Evolutionary conservation across 2,888 invertebrate genomes (phyloP).

Genomic region (Leptarthrus brevirostris): DNA sequence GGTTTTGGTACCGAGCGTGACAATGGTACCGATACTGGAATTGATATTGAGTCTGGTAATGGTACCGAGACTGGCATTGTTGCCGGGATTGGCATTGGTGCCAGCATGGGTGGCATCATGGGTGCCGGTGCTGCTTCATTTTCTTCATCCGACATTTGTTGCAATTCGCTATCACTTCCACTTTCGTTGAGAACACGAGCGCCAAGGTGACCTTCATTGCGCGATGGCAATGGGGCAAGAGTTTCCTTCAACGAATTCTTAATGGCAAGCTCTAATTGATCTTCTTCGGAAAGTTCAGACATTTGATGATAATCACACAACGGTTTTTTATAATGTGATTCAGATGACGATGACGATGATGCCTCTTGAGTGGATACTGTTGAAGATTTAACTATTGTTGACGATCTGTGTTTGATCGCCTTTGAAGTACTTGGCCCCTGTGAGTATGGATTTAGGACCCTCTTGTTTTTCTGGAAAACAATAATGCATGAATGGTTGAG

Average conservation of each 20-base stretch:
- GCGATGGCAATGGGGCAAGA: neutral
- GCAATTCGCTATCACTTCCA: slow-evolving; percentile 45
- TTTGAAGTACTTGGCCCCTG: slow-evolving; percentile 21
- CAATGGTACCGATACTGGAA: too few relatives aligned
- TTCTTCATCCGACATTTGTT: slow-evolving; percentile 52
- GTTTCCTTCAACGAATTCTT: slow-evolving; percentile 65
- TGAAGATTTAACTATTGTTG: neutral
- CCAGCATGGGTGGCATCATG: too few relatives aligned
- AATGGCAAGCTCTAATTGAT: slow-evolving; percentile 65
- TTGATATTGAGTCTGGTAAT: too few relatives aligned
- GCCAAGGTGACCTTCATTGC: neutral
- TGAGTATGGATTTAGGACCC: neutral
- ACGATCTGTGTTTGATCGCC: neutral
- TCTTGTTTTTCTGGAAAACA: neutral
- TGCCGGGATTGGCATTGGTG: too few relatives aligned
- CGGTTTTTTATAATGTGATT: too few relatives aligned
- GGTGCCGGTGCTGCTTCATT: slow-evolving; percentile 51
- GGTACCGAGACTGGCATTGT: too few relatives aligned
- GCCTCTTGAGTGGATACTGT: neutral
- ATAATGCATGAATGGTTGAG: slow-evolving; percentile 23
- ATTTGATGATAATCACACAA: neutral
- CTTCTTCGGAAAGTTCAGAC: slow-evolving; percentile 63
- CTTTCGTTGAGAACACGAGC: slow-evolving; percentile 27
- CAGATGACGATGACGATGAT: slow-evolving; percentile 18
- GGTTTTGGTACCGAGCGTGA: too few relatives aligned